A percentile compares a stretch with the other conserved stretches of the same genome.
These are phyloP conservation scores for Mellivora capensis DNA, from an alignment of 2,113 vertebrate species.

Conservation along the genomic window DNA sequence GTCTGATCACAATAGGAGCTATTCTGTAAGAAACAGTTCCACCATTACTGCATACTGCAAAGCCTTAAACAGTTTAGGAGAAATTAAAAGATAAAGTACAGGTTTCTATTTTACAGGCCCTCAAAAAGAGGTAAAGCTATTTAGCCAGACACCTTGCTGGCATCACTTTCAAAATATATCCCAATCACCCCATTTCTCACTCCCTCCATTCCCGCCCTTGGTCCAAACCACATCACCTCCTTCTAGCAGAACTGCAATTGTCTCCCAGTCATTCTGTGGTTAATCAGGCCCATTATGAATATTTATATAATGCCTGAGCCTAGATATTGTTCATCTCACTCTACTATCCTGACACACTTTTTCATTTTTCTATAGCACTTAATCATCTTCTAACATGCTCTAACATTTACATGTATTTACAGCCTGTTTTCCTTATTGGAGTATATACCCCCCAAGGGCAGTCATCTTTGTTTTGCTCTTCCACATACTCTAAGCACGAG, in stretches of 20 bases:
- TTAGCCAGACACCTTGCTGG: neutral
- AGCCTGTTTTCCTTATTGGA: neutral
- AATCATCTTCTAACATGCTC: neutral
- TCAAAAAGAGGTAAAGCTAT: neutral
- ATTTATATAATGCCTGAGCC: neutral
- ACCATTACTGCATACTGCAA: neutral
- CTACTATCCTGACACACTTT: neutral
- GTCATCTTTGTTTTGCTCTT: neutral
- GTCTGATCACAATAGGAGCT: neutral
- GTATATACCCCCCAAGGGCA: neutral
- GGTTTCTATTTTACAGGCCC: neutral
- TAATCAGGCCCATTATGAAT: neutral
- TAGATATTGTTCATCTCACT: neutral
- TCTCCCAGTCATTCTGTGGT: neutral
- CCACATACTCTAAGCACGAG: neutral
- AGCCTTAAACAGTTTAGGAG: neutral
- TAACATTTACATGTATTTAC: neutral
- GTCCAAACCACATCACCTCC: neutral
- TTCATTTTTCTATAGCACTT: neutral
- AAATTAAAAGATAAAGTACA: neutral
- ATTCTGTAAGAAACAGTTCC: neutral
- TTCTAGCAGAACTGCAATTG: neutral
- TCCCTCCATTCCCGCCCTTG: neutral
- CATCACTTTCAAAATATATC: slow-evolving; percentile 13
- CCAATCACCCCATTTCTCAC: neutral